Evolutionary conservation across 2,888 invertebrate genomes (phyloP).

Genomic region (Pandemis heparana): DNA sequence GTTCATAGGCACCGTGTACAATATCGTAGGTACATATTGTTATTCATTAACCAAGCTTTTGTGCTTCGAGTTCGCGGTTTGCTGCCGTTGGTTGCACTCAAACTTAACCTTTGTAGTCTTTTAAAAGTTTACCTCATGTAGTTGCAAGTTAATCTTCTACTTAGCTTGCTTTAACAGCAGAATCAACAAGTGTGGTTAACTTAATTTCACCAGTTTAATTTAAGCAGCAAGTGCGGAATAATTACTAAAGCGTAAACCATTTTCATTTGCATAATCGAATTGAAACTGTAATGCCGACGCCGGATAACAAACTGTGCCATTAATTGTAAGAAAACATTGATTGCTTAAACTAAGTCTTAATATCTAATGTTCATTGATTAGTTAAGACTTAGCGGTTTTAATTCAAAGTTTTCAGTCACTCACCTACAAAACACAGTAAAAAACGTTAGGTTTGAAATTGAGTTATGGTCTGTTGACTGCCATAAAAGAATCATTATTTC

Average conservation of each 20-base stretch:
- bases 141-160: conserved; percentile 63
- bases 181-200: conserved; percentile 22
- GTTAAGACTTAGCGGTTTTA: conserved; percentile 9
- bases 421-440: neutral
- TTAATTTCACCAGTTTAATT: conserved; percentile 9
- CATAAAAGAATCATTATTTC: conserved; percentile 39
- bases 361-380: conserved; percentile 29
- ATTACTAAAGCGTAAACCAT: conserved; percentile 9
- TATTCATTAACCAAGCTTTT: conserved; percentile 61
- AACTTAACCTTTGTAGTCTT: conserved; percentile 68
- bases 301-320: conserved; percentile 37
- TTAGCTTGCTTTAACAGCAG: conserved; percentile 48
- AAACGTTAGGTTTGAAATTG: conserved; percentile 1
- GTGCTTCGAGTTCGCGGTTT: conserved; percentile 60
- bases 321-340: conserved; percentile 40
- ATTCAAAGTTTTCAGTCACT: neutral
- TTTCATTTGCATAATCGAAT: conserved; percentile 49
- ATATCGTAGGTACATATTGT: conserved; percentile 50
- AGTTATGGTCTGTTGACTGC: conserved; percentile 29
- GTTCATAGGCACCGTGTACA: conserved; percentile 36
- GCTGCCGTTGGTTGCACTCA: conserved; percentile 61
- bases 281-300: conserved; percentile 37
- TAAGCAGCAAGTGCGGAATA: conserved; percentile 10
- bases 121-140: conserved; percentile 59
- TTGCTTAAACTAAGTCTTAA: conserved; percentile 41